Conservation (phyloP, 2,888 invertebrate species). For the Philonicus albiceps region DNA sequence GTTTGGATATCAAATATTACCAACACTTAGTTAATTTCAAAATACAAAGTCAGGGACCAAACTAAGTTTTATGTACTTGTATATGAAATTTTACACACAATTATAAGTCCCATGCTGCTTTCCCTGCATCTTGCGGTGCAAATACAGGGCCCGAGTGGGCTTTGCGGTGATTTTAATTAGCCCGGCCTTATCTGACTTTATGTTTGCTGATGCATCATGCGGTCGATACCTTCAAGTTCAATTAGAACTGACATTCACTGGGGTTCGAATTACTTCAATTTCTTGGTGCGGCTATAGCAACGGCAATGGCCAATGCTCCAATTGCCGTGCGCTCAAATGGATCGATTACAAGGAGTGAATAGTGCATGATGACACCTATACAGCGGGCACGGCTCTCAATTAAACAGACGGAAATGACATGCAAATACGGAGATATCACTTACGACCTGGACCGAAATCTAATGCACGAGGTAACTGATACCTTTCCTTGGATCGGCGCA, state of each 20-base stretch:
- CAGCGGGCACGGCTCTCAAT: neutral
- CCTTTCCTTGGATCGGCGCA: neutral
- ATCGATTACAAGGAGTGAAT: neutral
- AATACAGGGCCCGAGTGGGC: neutral
- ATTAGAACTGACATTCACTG: neutral
- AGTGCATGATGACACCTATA: neutral
- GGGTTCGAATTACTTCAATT: neutral
- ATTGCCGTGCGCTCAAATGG: neutral
- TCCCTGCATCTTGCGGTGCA: too few relatives aligned
- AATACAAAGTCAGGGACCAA: too few relatives aligned
- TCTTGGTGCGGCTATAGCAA: neutral
- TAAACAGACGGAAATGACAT: neutral
- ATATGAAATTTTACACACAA: too few relatives aligned
- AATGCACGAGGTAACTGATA: slow-evolving; percentile 1
- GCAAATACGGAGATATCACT: slow-evolving; percentile 7
- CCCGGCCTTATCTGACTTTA: neutral
- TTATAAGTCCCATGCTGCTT: too few relatives aligned
- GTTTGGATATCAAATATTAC: too few relatives aligned
- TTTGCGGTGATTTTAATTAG: neutral
- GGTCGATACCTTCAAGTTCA: neutral
- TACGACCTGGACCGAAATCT: neutral
- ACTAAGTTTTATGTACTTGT: too few relatives aligned
- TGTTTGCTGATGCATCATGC: neutral
- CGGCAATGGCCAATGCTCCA: neutral
- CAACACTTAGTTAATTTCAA: too few relatives aligned